A percentile compares a stretch with the other conserved stretches of the same genome.
These are phyloP conservation scores for Cossypha polioptera DNA, from an alignment of 2,797 vertebrate species.

Conservation along the genomic window DNA sequence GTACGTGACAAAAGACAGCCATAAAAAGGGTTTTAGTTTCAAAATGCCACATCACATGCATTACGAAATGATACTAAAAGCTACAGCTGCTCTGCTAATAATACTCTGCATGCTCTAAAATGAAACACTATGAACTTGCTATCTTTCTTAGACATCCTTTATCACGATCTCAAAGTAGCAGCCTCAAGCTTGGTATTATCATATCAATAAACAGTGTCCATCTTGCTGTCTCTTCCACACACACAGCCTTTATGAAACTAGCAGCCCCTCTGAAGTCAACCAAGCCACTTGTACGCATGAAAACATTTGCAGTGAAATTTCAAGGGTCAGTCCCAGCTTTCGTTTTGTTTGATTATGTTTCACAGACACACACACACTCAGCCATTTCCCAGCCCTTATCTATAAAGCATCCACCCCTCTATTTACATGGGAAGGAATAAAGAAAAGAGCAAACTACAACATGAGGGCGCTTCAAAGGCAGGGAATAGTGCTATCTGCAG, in stretches of 20 bases:
- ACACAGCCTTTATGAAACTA: background rate
- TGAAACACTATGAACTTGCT: constrained; percentile 9
- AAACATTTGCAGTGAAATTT: background rate
- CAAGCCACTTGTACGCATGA: background rate
- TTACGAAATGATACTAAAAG: background rate
- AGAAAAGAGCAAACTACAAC: constrained; percentile 2
- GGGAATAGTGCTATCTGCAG: background rate
- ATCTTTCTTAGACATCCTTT: background rate
- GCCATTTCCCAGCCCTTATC: background rate
- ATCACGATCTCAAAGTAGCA: background rate
- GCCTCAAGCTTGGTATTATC: background rate
- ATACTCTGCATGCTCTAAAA: constrained; percentile 14
- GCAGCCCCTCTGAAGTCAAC: background rate
- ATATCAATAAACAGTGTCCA: background rate
- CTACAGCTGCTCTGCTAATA: constrained; percentile 32
- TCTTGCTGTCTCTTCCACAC: background rate
- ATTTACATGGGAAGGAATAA: background rate
- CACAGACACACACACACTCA: background rate
- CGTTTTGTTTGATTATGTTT: background rate
- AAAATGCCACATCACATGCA: background rate
- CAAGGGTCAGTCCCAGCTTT: background rate
- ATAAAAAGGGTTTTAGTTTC: constrained; percentile 32
- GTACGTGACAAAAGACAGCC: background rate
- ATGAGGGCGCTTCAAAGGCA: background rate
- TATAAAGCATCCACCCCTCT: background rate